Conservation (phyloP, 2,797 vertebrate species). For the Channa striata region DNA sequence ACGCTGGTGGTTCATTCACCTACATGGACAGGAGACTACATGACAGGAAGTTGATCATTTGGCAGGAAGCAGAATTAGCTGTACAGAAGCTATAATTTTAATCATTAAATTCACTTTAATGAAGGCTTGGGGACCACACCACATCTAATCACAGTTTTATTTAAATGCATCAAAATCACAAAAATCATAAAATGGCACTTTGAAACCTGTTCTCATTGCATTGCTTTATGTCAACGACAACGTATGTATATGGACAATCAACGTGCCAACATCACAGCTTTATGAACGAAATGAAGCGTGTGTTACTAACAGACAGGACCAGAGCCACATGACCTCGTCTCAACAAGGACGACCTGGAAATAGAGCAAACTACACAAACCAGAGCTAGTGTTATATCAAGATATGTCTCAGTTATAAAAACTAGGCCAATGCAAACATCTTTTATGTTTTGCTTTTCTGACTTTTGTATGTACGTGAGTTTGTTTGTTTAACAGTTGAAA, state of each 20-base stretch:
- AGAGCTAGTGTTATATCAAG: constrained; percentile 48
- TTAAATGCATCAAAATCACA: too few species aligned
- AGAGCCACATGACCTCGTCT: too few species aligned
- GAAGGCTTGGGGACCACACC: constrained; percentile 40
- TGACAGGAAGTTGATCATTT: constrained; percentile 39
- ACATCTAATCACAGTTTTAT: too few species aligned
- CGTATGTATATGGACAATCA: too few species aligned
- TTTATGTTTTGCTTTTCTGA: constrained; percentile 58
- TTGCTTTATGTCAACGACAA: too few species aligned
- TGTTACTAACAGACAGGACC: too few species aligned
- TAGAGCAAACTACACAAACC: too few species aligned
- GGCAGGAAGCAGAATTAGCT: constrained; percentile 53
- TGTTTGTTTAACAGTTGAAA: constrained; percentile 62
- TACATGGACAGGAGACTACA: not conserved
- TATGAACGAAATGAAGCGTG: too few species aligned
- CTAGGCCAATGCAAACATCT: constrained; percentile 64
- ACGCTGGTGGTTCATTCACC: not conserved
- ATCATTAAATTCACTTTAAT: constrained; percentile 52
- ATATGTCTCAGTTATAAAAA: constrained; percentile 45
- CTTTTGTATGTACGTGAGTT: constrained; percentile 16
- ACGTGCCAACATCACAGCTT: too few species aligned
- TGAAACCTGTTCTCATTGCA: too few species aligned
- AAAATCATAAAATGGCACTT: too few species aligned
- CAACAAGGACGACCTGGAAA: too few species aligned
- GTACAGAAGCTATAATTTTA: constrained; percentile 36